phyloP scores from a whole-genome alignment of 92 coral and sea anemone genomes.

The Desmophyllum pertusum region DNA sequence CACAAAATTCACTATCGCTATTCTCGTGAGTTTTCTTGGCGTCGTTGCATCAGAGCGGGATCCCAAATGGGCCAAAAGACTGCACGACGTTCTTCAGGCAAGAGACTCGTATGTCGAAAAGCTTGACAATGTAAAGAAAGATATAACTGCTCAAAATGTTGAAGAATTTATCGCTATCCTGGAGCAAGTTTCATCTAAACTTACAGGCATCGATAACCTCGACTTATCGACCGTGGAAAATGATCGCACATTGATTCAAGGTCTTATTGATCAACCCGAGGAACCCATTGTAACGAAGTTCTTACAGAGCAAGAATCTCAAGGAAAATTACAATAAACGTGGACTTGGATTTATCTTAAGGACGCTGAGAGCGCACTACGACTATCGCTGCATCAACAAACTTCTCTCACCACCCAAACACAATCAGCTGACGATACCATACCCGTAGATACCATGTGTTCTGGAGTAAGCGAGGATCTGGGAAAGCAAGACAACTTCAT shows the following conservation, averaged over 20 bases:
- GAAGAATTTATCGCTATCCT: conserved; percentile 1
- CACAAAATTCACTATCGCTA: neutral
- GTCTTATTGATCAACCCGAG: conserved; percentile 17
- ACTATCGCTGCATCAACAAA: conserved; percentile 39
- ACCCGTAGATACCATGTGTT: conserved; percentile 46
- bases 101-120: conserved; percentile 23
- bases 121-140: conserved; percentile 13
- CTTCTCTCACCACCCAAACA: conserved; percentile 35
- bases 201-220: conserved; percentile 40
- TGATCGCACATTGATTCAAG: neutral
- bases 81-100: conserved; percentile 28
- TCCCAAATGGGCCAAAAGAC: conserved; percentile 38
- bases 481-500: neutral
- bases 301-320: conserved; percentile 36
- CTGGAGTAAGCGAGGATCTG: neutral
- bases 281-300: conserved; percentile 38
- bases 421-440: neutral
- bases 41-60: conserved; percentile 4
- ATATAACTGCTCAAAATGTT: neutral
- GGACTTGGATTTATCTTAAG: conserved; percentile 46
- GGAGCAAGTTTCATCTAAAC: neutral
- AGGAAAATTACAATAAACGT: conserved; percentile 27
- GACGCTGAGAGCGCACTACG: conserved; percentile 31
- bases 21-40: neutral
- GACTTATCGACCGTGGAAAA: conserved; percentile 8